Evolutionary conservation across 2,797 vertebrate genomes (phyloP).

Genomic region (Miichthys miiuy): DNA sequence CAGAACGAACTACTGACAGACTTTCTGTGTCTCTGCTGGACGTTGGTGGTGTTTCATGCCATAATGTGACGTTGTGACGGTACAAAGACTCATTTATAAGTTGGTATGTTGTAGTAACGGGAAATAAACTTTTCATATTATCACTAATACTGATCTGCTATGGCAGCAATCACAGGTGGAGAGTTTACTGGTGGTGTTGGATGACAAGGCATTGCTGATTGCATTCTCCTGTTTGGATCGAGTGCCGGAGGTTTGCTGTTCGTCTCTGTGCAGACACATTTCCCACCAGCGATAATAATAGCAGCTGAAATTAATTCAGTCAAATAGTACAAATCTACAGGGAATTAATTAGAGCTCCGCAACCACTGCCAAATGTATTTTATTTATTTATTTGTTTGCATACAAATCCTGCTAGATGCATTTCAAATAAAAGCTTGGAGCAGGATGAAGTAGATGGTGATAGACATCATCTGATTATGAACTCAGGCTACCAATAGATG

Average conservation of each 20-base stretch:
- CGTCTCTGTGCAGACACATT: background rate
- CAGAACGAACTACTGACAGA: background rate
- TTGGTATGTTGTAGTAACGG: too few relatives aligned
- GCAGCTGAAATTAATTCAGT: slow-evolving; percentile 28
- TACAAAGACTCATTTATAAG: too few relatives aligned
- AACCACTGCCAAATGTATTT: too few relatives aligned
- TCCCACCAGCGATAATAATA: slow-evolving; percentile 8
- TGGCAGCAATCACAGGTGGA: too few relatives aligned
- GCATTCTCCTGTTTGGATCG: background rate
- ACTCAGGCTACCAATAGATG: background rate
- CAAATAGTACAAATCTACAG: slow-evolving; percentile 9
- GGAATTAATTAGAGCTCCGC: slow-evolving; percentile 11
- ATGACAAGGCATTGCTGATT: background rate
- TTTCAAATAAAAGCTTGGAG: background rate
- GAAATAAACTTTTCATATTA: too few relatives aligned
- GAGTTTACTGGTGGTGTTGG: too few relatives aligned
- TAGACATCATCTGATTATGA: background rate
- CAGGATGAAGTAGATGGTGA: background rate
- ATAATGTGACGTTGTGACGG: too few relatives aligned
- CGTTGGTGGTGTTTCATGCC: too few relatives aligned
- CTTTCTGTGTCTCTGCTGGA: too few relatives aligned
- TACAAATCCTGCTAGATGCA: background rate
- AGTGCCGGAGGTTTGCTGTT: background rate
- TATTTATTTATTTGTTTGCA: slow-evolving; percentile 1
- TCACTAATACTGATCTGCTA: too few relatives aligned